Conservation (phyloP, 2,888 invertebrate genomes). For the Muschampia plurimacula region DNA sequence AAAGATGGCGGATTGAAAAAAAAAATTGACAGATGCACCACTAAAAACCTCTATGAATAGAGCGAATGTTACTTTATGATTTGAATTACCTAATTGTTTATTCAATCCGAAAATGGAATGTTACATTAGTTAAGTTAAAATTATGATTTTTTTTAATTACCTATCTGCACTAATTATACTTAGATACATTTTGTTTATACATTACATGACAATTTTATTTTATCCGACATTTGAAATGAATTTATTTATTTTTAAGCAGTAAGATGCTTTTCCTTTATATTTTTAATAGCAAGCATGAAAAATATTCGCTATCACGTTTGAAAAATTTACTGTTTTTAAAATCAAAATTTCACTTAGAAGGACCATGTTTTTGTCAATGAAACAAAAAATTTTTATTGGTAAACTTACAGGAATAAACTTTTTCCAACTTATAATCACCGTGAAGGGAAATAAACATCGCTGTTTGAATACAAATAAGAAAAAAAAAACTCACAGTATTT, state of each 20-base stretch:
- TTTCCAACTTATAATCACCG: not conserved
- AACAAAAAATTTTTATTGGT: not conserved
- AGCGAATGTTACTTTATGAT: not conserved
- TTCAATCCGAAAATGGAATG: not conserved
- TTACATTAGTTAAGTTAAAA: too few relatives aligned
- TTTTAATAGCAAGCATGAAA: not conserved
- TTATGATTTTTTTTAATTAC: too few relatives aligned
- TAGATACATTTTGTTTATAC: not conserved
- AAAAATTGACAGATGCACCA: slow-evolving; percentile 43
- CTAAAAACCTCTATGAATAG: slow-evolving; percentile 19
- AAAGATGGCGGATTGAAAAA: slow-evolving; percentile 76
- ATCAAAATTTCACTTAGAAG: not conserved
- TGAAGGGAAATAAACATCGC: not conserved
- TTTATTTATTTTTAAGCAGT: too few relatives aligned
- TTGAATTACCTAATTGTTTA: not conserved
- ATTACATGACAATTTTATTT: not conserved
- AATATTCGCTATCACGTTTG: not conserved
- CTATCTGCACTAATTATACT: not conserved
- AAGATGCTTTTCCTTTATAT: too few relatives aligned
- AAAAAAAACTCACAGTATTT: not conserved
- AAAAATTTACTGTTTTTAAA: not conserved
- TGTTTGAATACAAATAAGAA: not conserved
- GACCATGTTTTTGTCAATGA: not conserved
- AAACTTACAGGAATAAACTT: not conserved
- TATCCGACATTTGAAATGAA: too few relatives aligned